Evolutionary conservation across 2,797 vertebrate species (phyloP), one percentile per base, ranked within the genome.

Genomic region (Mormyrus hasselquistii): DNA sequence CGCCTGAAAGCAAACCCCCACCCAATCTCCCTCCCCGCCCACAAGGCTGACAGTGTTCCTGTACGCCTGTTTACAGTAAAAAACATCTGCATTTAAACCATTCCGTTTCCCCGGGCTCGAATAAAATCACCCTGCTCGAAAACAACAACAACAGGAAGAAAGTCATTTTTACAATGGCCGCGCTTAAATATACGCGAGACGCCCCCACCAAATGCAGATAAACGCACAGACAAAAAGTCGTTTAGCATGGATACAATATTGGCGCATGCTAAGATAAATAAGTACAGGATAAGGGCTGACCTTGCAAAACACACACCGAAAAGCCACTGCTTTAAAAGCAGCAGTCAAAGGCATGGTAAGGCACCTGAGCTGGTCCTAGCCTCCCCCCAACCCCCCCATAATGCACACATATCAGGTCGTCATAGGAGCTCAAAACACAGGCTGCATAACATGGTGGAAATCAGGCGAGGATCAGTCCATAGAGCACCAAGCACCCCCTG

Each of bases 41-140:
- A 50, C 47, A 29, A 53, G 47, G 47, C 22, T 22, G 10, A 52
- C 47, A 52, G 83, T 85, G 50, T 55, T 84, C 52, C 25, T 88
- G 93, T 90, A 90, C 87, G 92, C 93, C 94, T 95, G 95, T 95
- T 96, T 94, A 95, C 94, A 94, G 95, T 96, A 94, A 95, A 94
- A 96, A 95, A 96, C 95, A 96, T 96, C 96, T 96, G 96, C 95
- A 96, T 95, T 96, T 94, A 95, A 96, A 96, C 94, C 94, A 96
- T 96, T 96, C 94, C 93, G 93, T 94, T 96, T 96, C 95, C 95
- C 92, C 94, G 91, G 95, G 95, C 95, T 93, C 95, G 95, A 96
- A 96, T 95, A 95, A 95, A 96, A 95, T 94, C 95, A 94, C 95
- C 92, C 93, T 93, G 92, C 91, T 91, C 94, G 95, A 95, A 65